phyloP scores from a whole-genome alignment of 2,888 invertebrate genomes.

The Acronicta alni region DNA sequence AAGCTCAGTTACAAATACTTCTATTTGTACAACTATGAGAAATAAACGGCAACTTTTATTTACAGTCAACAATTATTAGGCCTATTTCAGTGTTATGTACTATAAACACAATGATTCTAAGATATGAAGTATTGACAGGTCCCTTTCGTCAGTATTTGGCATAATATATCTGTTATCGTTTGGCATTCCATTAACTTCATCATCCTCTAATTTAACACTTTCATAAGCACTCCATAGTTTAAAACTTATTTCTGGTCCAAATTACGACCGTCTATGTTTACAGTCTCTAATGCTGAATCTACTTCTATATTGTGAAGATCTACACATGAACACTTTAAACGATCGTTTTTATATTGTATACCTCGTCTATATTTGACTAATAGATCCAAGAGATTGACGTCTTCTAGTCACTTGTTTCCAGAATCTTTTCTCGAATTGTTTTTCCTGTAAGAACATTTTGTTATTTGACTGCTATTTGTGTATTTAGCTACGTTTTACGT shows the following conservation, averaged over 20 bases:
- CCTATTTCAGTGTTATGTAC: constrained; percentile 52
- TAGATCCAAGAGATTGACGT: constrained; percentile 89
- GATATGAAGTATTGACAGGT: constrained; percentile 86
- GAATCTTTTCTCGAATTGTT: constrained; percentile 93
- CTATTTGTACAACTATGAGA: constrained; percentile 74
- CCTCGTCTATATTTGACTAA: constrained; percentile 80
- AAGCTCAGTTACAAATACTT: constrained; percentile 70
- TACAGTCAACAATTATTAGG: constrained; percentile 58
- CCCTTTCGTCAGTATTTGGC: constrained; percentile 83
- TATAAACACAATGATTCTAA: constrained; percentile 70
- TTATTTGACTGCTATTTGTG: constrained; percentile 48
- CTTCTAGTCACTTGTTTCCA: constrained; percentile 94
- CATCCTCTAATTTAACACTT: constrained; percentile 45
- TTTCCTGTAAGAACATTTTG: constrained; percentile 90
- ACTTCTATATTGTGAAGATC: constrained; percentile 44
- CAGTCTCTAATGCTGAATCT: constrained; percentile 49
- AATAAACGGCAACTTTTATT: constrained; percentile 71
- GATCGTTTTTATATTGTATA: constrained; percentile 46
- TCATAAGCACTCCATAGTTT: constrained; percentile 36
- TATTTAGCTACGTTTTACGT: constrained; percentile 1
- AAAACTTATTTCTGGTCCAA: constrained; percentile 32
- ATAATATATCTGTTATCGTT: constrained; percentile 74
- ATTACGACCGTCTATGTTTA: constrained; percentile 39
- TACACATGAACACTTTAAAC: constrained; percentile 67
- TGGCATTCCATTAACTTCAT: constrained; percentile 68